Evolutionary conservation across 2,113 vertebrate genomes (phyloP).

Genomic region (Blennius ocellaris): DNA sequence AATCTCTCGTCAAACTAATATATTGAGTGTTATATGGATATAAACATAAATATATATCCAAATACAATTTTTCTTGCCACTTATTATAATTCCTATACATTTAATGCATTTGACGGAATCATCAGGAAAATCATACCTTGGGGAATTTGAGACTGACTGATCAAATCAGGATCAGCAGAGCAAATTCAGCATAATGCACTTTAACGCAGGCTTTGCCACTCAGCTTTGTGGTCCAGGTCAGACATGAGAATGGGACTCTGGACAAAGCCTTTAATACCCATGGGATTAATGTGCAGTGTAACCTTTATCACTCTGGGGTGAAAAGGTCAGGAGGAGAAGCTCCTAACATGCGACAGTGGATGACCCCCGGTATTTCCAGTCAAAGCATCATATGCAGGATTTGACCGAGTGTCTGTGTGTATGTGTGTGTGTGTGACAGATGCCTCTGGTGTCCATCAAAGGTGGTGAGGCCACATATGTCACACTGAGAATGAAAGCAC

Average conservation of each 20-base stretch:
- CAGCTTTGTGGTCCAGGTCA: not conserved
- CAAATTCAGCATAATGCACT: slow-evolving; percentile 10
- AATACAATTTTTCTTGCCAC: no score
- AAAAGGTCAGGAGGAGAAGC: slow-evolving; percentile 54
- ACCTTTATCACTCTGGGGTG: slow-evolving; percentile 32
- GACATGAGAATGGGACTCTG: slow-evolving; percentile 32
- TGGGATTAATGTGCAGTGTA: slow-evolving; percentile 40
- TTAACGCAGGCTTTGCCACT: not conserved
- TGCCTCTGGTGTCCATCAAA: slow-evolving; percentile 9
- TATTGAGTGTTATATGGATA: no score
- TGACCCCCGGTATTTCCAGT: slow-evolving; percentile 19
- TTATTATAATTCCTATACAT: no score
- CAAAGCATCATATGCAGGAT: slow-evolving; percentile 5
- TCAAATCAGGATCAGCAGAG: not conserved
- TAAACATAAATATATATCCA: no score
- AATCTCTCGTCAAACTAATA: no score
- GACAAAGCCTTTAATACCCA: slow-evolving; percentile 64
- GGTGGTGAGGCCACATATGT: not conserved
- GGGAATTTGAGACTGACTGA: not conserved
- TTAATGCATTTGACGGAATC: no score
- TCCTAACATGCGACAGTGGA: slow-evolving; percentile 17
- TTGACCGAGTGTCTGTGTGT: not conserved
- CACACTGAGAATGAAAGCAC: not conserved
- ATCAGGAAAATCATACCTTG: no score
- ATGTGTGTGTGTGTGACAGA: slow-evolving; percentile 6